phyloP scores from a whole-genome alignment of 1,140 invertebrate genomes.

The Dendrolimus kikuchii region DNA sequence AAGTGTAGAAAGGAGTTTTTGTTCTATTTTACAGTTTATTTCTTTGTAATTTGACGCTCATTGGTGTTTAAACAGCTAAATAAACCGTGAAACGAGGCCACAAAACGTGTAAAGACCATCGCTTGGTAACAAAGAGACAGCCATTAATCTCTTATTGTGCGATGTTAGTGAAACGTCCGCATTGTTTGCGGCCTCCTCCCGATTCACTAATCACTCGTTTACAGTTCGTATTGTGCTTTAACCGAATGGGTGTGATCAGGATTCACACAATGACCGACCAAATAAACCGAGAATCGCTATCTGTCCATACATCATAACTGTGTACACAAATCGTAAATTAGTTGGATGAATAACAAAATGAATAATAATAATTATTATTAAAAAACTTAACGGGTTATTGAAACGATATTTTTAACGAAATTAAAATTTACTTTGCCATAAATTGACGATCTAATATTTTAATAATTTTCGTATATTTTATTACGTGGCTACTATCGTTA shows the following conservation, averaged over 20 bases:
- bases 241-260: conserved; percentile 59
- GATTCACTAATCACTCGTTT: conserved; percentile 47
- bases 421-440: no score
- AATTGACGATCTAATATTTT: no score
- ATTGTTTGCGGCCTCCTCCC: conserved; percentile 60
- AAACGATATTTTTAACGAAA: no score
- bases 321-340: conserved; percentile 59
- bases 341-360: conserved; percentile 6
- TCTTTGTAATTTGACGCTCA: conserved; percentile 52
- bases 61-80: conserved; percentile 54
- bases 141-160: conserved; percentile 69
- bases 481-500: no score
- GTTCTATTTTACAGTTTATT: conserved; percentile 35
- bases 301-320: conserved; percentile 54
- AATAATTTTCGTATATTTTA: no score
- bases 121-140: conserved; percentile 57
- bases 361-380: neutral
- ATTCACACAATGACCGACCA: conserved; percentile 40
- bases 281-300: conserved; percentile 47
- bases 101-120: conserved; percentile 62
- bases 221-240: conserved; percentile 51
- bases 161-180: conserved; percentile 44
- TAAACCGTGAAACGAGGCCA: conserved; percentile 64
- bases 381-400: no score
- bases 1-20: conserved; percentile 14